Evolutionary conservation across 2,888 invertebrate species (phyloP).

Genomic region (Clanis bilineata): DNA sequence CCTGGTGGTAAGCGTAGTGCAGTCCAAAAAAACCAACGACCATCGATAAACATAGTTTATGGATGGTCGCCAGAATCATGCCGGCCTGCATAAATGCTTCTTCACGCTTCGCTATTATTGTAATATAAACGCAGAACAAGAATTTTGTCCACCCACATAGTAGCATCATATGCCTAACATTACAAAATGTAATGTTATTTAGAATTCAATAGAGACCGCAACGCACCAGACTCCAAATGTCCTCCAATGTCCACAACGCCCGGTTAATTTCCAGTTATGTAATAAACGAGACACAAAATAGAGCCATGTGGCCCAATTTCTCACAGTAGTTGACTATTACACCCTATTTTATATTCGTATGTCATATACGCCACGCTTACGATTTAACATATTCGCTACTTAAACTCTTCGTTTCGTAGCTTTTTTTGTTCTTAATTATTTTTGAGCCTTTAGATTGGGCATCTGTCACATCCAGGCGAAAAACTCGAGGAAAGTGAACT

Average conservation of each 20-base stretch:
- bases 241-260: constrained; percentile 27
- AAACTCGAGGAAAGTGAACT: neutral
- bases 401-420: too few relatives aligned
- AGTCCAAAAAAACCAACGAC: too few relatives aligned
- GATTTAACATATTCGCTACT: too few relatives aligned
- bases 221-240: constrained; percentile 27
- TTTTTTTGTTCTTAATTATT: too few relatives aligned
- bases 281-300: constrained; percentile 38
- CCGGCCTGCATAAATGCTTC: too few relatives aligned
- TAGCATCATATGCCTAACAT: neutral
- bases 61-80: too few relatives aligned
- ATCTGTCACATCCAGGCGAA: neutral
- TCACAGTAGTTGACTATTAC: constrained; percentile 21
- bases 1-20: too few relatives aligned
- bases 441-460: neutral
- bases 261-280: constrained; percentile 35
- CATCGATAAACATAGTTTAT: too few relatives aligned
- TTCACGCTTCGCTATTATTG: too few relatives aligned
- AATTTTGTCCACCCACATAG: neutral
- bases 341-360: neutral
- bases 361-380: neutral
- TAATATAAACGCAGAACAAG: too few relatives aligned
- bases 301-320: constrained; percentile 37
- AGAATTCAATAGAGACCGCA: neutral
- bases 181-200: neutral